Conservation (phyloP, 2,113 vertebrate species). For the Amphilophus citrinellus region DNA sequence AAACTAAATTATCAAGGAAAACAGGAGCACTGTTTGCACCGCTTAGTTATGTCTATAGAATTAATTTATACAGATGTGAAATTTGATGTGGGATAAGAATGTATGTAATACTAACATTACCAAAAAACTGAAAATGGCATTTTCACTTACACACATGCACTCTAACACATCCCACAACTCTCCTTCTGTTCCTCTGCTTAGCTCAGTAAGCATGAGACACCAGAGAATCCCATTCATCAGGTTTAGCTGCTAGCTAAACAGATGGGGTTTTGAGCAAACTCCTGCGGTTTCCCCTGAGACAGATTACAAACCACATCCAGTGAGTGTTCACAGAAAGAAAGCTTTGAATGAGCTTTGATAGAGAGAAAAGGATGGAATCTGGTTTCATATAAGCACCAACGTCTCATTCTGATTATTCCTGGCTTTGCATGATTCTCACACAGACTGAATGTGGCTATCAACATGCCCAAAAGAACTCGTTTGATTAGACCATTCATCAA, state of each 20-base stretch:
- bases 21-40: background rate
- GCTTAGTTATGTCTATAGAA: background rate
- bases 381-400: conserved; percentile 29
- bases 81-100: background rate
- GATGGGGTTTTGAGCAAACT: conserved; percentile 74
- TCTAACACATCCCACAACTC: conserved; percentile 25
- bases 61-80: background rate
- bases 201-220: conserved; percentile 62
- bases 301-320: conserved; percentile 64
- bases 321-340: conserved; percentile 39
- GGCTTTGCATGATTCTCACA: background rate
- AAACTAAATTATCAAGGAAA: background rate
- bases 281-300: conserved; percentile 62
- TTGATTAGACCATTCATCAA: background rate
- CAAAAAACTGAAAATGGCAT: conserved; percentile 12
- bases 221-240: conserved; percentile 74
- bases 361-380: conserved; percentile 22
- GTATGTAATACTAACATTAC: background rate
- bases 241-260: conserved; percentile 72
- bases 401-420: conserved; percentile 6
- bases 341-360: conserved; percentile 15
- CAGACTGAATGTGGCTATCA: background rate
- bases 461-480: background rate
- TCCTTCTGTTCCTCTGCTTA: conserved; percentile 57
- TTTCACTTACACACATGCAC: conserved; percentile 22